Evolutionary conservation across 2,888 invertebrate genomes (phyloP).

Genomic region (Lasioglossum oenotherae): DNA sequence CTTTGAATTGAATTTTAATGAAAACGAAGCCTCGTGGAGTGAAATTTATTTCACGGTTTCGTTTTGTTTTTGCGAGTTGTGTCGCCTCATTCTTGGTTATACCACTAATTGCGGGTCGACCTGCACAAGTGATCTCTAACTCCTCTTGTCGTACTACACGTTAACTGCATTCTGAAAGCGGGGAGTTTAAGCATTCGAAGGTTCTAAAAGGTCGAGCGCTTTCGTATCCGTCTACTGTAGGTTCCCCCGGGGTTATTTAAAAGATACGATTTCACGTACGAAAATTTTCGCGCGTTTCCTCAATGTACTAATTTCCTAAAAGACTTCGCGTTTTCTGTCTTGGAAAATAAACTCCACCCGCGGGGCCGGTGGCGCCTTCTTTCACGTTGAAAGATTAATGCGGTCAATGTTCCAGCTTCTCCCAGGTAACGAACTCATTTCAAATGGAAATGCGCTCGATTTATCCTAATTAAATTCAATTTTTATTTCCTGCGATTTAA

Average conservation of each 20-base stretch:
- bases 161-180: neutral
- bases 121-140: neutral
- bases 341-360: neutral
- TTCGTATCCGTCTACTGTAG: constrained; percentile 34
- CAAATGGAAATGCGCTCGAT: constrained; percentile 4
- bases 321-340: constrained; percentile 3
- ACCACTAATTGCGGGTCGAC: constrained; percentile 1
- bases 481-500: constrained; percentile 5
- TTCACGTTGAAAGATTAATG: constrained; percentile 11
- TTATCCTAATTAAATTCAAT: neutral
- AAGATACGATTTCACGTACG: constrained; percentile 19
- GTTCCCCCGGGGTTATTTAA: constrained; percentile 35
- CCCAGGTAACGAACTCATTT: constrained; percentile 13
- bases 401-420: constrained; percentile 3
- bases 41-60: neutral
- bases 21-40: neutral
- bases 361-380: neutral
- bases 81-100: constrained; percentile 7
- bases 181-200: constrained; percentile 28
- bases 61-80: neutral
- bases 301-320: constrained; percentile 5
- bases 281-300: constrained; percentile 23
- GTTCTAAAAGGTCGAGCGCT: constrained; percentile 26
- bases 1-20: neutral
- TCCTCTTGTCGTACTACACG: neutral